These are phyloP conservation scores for Calidris pygmaea DNA, from an alignment of 2,113 vertebrate species.

Conservation along the genomic window DNA sequence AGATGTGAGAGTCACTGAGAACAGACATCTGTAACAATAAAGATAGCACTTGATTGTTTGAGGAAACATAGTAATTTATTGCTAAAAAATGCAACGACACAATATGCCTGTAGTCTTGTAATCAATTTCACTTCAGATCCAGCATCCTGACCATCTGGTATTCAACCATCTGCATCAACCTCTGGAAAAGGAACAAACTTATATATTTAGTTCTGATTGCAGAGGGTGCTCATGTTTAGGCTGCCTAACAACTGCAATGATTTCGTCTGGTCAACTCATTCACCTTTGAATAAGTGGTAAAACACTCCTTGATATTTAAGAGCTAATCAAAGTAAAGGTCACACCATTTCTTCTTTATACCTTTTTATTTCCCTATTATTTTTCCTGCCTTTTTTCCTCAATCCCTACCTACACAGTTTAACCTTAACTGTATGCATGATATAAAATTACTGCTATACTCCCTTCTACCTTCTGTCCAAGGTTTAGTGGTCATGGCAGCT, in stretches of 20 bases:
- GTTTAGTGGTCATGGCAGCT: conserved; percentile 73
- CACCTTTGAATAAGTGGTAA: neutral
- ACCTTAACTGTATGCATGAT: neutral
- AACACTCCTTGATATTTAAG: neutral
- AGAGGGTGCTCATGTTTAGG: neutral
- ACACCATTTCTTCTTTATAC: neutral
- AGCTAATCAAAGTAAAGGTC: neutral
- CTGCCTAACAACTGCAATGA: neutral
- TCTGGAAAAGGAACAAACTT: neutral
- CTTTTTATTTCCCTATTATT: neutral
- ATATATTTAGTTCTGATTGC: neutral
- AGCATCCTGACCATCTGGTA: neutral
- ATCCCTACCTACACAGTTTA: neutral
- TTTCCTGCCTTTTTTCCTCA: neutral
- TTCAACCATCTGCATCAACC: neutral
- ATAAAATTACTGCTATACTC: neutral
- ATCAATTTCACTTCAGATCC: neutral
- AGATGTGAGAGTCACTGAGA: neutral
- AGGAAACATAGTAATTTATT: neutral
- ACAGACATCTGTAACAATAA: neutral
- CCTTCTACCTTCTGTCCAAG: conserved; percentile 75
- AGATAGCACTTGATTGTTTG: neutral
- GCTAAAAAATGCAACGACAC: neutral
- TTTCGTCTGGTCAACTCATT: neutral
- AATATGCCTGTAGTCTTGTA: neutral